Evolutionary conservation across 2,888 invertebrate species (phyloP).

Genomic region (Polia nebulosa): DNA sequence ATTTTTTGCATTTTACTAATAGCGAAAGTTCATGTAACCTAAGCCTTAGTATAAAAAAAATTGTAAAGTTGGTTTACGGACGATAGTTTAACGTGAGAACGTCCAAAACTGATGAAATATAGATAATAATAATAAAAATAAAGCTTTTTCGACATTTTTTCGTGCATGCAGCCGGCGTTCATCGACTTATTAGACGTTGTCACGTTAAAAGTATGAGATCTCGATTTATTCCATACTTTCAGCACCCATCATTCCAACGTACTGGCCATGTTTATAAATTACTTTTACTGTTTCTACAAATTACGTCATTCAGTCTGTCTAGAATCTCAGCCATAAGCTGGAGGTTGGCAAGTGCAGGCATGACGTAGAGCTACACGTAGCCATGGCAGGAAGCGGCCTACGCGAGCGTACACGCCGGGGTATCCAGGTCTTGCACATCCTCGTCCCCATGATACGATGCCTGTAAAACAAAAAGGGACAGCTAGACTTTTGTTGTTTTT

Average conservation of each 20-base stretch:
- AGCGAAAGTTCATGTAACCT: not conserved
- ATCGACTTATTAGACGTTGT: no score
- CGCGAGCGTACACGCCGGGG: conserved; percentile 87
- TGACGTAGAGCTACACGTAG: conserved; percentile 84
- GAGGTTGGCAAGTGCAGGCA: conserved; percentile 85
- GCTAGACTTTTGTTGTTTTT: not conserved
- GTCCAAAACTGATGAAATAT: no score
- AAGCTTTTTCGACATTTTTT: no score
- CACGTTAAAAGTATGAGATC: not conserved
- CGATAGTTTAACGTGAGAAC: no score
- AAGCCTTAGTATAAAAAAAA: not conserved
- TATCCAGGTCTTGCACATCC: conserved; percentile 93
- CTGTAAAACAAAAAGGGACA: conserved; percentile 78
- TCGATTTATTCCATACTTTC: conserved; percentile 1
- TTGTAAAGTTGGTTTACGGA: no score
- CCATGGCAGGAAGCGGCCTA: conserved; percentile 86
- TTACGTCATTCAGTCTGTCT: conserved; percentile 1
- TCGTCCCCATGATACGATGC: conserved; percentile 95
- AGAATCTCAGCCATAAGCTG: conserved; percentile 65
- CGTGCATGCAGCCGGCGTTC: no score
- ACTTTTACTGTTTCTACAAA: conserved; percentile 18
- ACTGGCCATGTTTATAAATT: conserved; percentile 30
- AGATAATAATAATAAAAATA: no score
- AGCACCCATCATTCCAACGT: not conserved
- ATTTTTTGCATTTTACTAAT: not conserved